Evolutionary conservation across 1,140 invertebrate species (phyloP), one percentile per base, ranked within the genome.

Genomic region (Eciton burchellii): DNA sequence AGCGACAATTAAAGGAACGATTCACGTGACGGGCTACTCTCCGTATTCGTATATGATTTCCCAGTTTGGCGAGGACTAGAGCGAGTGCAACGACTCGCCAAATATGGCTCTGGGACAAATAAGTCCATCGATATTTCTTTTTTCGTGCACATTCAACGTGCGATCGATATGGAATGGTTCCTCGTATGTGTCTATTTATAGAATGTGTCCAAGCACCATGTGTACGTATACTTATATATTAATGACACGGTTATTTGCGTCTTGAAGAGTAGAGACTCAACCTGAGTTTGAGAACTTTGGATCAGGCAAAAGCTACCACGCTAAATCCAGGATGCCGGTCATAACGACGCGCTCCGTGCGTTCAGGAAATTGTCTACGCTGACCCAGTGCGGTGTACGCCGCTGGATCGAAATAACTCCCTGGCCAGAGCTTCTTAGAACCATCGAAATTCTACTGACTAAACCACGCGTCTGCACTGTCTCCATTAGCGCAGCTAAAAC

Each of bases 381-480:
- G 91, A 92, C 91, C 91, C 81, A 90, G 62, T 88, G 83, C 71
- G 76, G 6, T 35, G 73, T 79, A 84, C 70, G 76, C 73, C 63
- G 49, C 57, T 60, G 63, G 89, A 84, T 91, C 84, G 84, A 92
- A 93, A 93, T 93, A 92, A 90, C 91, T 87, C 88, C 68, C 84
- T 24, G 43, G 66, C 66, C 14, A 66, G n/a, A n/a, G 70, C 65
- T 82, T 85, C 87, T 62, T 84, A 74, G 84, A 84, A 88, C 41
- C 63, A 74, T 54, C 47, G 43, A 86, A 86, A 76, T 70, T 76
- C 84, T 83, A 41, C n/a, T 72, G n/a, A 26, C 54, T 72, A 41
- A 73, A 29, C 77, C 26, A 72, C 68, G 56, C 43, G 54, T 49
- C 77, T 73, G 54, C 57, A 49, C 77, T 49, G 43, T 71, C 45